Conservation (phyloP, 2,113 vertebrate species). For the Corythoichthys haematopterus region DNA sequence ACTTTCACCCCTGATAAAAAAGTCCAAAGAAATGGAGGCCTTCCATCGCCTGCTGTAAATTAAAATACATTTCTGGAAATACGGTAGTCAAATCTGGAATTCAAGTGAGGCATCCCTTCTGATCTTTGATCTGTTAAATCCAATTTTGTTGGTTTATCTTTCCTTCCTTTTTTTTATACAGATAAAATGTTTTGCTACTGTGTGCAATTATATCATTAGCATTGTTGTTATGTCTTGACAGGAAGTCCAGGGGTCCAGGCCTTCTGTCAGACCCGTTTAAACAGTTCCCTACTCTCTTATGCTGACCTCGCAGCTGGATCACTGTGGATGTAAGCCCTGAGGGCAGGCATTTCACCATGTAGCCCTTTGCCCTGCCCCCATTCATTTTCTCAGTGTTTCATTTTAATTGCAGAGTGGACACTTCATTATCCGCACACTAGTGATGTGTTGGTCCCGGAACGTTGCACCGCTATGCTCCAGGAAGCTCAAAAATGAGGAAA, state of each 20-base stretch:
- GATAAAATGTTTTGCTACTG: slow-evolving; percentile 14
- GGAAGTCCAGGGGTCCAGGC: slow-evolving; percentile 12
- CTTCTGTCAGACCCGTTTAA: slow-evolving; percentile 26
- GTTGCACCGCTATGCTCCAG: slow-evolving; percentile 54
- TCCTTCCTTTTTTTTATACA: slow-evolving; percentile 10
- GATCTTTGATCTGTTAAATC: not conserved
- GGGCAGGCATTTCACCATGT: slow-evolving; percentile 20
- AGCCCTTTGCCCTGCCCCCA: slow-evolving; percentile 12
- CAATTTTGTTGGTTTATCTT: slow-evolving; percentile 8
- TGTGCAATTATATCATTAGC: slow-evolving; percentile 27
- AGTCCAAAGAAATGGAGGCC: not conserved
- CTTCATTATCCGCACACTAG: slow-evolving; percentile 69
- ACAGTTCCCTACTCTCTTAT: slow-evolving; percentile 21
- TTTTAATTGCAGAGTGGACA: slow-evolving; percentile 72
- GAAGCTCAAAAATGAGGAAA: slow-evolving; percentile 47
- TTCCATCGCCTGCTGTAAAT: not conserved
- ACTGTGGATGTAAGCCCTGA: slow-evolving; percentile 26
- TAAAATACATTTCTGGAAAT: not conserved
- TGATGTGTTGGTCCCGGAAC: slow-evolving; percentile 65
- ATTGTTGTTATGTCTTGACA: slow-evolving; percentile 13
- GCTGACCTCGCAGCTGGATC: slow-evolving; percentile 50
- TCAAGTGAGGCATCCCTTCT: not conserved
- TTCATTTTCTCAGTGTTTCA: slow-evolving; percentile 62
- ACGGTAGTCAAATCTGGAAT: not conserved
- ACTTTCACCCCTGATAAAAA: not conserved